Evolutionary conservation across 2,113 vertebrate genomes (phyloP).

Genomic region (Varanus komodoensis): DNA sequence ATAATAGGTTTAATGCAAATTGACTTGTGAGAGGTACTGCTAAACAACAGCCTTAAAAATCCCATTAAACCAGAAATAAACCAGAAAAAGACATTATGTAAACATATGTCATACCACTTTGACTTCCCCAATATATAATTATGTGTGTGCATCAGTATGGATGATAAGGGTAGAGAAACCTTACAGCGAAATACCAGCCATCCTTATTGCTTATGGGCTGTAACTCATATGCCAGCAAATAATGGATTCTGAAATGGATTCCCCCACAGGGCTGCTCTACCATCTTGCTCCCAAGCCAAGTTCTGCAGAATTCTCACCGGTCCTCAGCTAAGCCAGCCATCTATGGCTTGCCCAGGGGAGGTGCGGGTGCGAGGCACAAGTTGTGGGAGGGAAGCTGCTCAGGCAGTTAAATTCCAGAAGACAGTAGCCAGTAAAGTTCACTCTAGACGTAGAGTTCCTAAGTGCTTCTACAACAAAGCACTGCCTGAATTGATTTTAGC

Average conservation of each 20-base stretch:
- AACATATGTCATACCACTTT: background rate
- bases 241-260: background rate
- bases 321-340: conserved; percentile 15
- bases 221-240: background rate
- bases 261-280: background rate
- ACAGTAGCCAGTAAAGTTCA: conserved; percentile 23
- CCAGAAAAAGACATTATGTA: conserved; percentile 12
- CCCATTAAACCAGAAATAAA: fast-evolving
- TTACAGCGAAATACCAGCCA: background rate
- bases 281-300: background rate
- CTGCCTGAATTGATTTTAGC: background rate
- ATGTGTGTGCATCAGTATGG: conserved; percentile 41
- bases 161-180: background rate
- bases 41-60: background rate
- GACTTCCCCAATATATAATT: background rate
- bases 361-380: background rate
- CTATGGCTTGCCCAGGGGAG: background rate
- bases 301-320: background rate
- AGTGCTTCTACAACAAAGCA: conserved; percentile 7
- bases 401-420: background rate
- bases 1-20: conserved; percentile 22
- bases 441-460: conserved; percentile 17
- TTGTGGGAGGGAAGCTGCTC: background rate
- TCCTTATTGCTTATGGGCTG: background rate
- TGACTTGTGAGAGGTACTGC: background rate